Evolutionary conservation across 2,113 vertebrate species (phyloP).

Genomic region (Xiphophorus hellerii): DNA sequence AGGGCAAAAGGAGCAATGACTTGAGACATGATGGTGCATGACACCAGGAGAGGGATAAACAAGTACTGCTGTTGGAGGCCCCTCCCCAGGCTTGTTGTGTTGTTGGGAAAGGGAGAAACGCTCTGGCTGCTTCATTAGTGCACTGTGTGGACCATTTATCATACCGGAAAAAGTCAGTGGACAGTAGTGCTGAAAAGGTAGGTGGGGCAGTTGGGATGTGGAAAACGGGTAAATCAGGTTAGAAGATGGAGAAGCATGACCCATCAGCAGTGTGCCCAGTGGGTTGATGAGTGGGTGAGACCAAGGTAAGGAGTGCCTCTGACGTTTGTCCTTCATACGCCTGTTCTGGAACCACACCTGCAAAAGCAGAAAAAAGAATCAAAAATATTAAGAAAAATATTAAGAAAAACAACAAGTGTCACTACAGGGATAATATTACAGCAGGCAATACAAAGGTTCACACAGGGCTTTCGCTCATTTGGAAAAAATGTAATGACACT

Average conservation of each 20-base stretch:
- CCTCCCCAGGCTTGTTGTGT: slow-evolving; percentile 50
- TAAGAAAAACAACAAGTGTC: too few species aligned
- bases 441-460: too few species aligned
- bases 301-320: slow-evolving; percentile 72
- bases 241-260: slow-evolving; percentile 59
- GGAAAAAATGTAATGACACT: too few species aligned
- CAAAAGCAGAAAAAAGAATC: background rate
- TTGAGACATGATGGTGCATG: slow-evolving; percentile 67
- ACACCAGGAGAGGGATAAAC: slow-evolving; percentile 49
- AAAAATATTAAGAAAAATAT: background rate
- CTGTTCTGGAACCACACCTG: slow-evolving; percentile 80
- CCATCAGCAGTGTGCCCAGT: slow-evolving; percentile 73
- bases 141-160: slow-evolving; percentile 45
- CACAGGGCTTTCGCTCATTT: too few species aligned
- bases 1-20: slow-evolving; percentile 73
- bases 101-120: slow-evolving; percentile 63
- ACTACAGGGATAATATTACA: too few species aligned
- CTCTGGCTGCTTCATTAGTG: slow-evolving; percentile 60
- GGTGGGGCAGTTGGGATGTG: slow-evolving; percentile 57
- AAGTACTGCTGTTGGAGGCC: slow-evolving; percentile 35
- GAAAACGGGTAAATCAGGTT: slow-evolving; percentile 56
- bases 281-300: slow-evolving; percentile 65
- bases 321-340: slow-evolving; percentile 80
- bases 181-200: slow-evolving; percentile 68
- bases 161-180: slow-evolving; percentile 55